Evolutionary conservation across 37 sponge, comb jelly and placozoan species (phyloP), one percentile per base, ranked within the genome.

Genomic region (Tethya wilhelma): DNA sequence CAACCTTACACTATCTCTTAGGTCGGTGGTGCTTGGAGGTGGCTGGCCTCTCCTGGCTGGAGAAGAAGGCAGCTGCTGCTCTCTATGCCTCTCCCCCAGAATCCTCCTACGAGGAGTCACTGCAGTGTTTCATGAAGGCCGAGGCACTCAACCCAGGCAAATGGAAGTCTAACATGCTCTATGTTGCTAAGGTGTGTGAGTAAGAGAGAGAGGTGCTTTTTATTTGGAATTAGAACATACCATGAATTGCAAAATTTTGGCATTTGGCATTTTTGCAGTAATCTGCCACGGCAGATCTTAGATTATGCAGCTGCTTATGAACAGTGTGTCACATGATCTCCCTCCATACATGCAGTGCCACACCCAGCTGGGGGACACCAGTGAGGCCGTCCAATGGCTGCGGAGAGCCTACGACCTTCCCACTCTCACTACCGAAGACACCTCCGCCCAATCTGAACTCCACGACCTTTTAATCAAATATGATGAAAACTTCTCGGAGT

Each of bases 21-120:
- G 91, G 91, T 5, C 67, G 81, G 41, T 91, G 87, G 87, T 82
- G 65, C 32, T 91, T 57, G 78, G 87, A 91, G 68, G 91, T 86
- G 44, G 91, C 91, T 19, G 77, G 81, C 4, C 12, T 91, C 11
- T 82, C 87, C 32, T 91, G 91, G 91, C 38, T 91, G 39, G 91
- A 91, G 68, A 76, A 67, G 79, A 91, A 86, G 46, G 87, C 87
- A 34, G 91, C 91, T 17, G 69, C 73, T 55, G 87, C 87, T 22
- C 44, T 91, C 39, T 91, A 56, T 76, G 82, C 82, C 38, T 30
- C 78, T 20, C 87, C 82, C n/a, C 91, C 91, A 3, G 39, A 80
- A 44, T 39, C 87, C n/a, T 82, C 59, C 0, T 86, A 78, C 43
- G 67, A 77, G 29, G 89, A 84, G 32, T 66, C 85, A 2, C 64